These are phyloP conservation scores for Asobara japonica DNA, from an alignment of 1,140 invertebrate genomes.

Conservation along the genomic window DNA sequence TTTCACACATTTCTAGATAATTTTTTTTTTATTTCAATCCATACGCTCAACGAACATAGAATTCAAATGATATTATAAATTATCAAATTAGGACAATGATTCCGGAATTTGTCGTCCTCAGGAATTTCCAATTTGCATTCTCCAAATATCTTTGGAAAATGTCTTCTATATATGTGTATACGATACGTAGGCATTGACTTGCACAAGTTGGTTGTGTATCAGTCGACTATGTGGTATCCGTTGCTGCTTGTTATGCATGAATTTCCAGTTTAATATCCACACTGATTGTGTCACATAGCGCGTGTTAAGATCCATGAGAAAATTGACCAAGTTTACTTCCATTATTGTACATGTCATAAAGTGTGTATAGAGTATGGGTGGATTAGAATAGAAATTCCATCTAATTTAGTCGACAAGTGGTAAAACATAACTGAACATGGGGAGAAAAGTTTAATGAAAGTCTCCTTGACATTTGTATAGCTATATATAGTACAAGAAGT, in stretches of 20 bases:
- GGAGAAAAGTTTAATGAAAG: neutral
- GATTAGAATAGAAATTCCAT: neutral
- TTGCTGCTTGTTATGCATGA: constrained; percentile 29
- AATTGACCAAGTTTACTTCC: constrained; percentile 31
- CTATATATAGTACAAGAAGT: no score
- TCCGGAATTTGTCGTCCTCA: no score
- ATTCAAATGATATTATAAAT: no score
- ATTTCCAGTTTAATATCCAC: constrained; percentile 29
- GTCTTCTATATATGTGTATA: neutral
- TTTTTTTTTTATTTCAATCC: no score
- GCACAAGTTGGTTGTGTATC: neutral
- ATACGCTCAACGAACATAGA: no score
- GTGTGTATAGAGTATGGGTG: constrained; percentile 2
- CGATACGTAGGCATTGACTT: neutral
- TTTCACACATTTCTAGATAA: no score
- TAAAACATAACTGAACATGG: no score
- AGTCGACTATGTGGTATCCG: constrained; percentile 24
- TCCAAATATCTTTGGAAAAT: neutral
- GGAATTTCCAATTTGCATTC: no score
- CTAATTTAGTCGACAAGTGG: no score
- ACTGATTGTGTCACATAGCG: constrained; percentile 28
- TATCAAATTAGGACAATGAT: no score
- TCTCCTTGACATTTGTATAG: no score
- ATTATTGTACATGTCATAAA: constrained; percentile 6
- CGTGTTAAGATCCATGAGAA: constrained; percentile 24